Evolutionary conservation across 2,888 invertebrate genomes (phyloP), one percentile per base, ranked within the genome.

Genomic region (Eristalinus sepulchralis): DNA sequence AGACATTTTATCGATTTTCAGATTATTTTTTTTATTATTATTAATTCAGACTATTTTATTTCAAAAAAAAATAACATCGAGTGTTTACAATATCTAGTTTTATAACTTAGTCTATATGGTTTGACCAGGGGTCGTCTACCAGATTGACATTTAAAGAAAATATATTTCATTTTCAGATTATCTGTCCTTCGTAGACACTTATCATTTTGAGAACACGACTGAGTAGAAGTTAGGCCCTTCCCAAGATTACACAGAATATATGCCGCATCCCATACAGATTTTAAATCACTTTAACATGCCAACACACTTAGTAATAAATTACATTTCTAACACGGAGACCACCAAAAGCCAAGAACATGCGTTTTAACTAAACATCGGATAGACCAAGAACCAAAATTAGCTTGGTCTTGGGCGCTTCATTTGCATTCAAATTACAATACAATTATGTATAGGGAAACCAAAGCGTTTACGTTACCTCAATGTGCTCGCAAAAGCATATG

Each of bases 401-500:
- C 36, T 53, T 62, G 59, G 27, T 8, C 47, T 47, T 47, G n/a
- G 47, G 47, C 47, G 17, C 17, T 8, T 47, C 47, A 47, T 47
- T 47, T 47, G 47, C 47, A 47, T 47, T 47, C 47, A 47, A 47
- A 47, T 47, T 17, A 47, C 39, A 64, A 75, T 36, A 67, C 64
- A 62, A 71, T 76, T 62, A 67, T 62, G 70, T 70, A 63, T 27
- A 64, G 20, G 5, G 20, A 66, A 47, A 67, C 34, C 53, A 67
- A 67, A 67, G 27, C 27, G 22, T 64, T 70, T 62, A 68, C 62
- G 66, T 92, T 92, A 93, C 93, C 93, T 93, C 93, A 88, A 92
- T 91, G 84, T 93, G 93, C 83, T 93, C 93, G 88, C 93, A 93
- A 72, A 92, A 89, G 89, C 93, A 93, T 88, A 92, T 91, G 77